Conservation (phyloP, 2,797 vertebrate species). For the Acridotheres tristis region DNA sequence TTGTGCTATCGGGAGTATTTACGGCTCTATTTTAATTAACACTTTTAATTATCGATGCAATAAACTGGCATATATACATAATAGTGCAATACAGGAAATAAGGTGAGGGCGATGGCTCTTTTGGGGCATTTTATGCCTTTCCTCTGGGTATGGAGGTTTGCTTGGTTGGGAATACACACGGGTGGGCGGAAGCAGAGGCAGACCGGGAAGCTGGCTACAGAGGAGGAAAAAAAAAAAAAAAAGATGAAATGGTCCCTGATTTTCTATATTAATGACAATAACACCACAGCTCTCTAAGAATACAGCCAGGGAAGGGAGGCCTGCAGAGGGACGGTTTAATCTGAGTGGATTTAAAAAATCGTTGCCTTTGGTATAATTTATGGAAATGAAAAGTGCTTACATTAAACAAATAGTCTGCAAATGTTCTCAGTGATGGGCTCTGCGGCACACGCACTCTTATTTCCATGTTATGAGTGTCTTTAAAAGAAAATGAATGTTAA, state of each 20-base stretch:
- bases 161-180: background rate
- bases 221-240: background rate
- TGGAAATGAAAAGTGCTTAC: constrained; percentile 73
- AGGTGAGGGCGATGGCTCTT: constrained; percentile 45
- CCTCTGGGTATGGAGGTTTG: background rate
- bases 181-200: background rate
- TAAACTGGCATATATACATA: constrained; percentile 55
- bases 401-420: constrained; percentile 58
- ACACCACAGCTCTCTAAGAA: constrained; percentile 19
- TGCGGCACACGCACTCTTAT: constrained; percentile 16
- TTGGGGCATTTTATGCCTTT: constrained; percentile 29
- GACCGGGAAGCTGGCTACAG: background rate
- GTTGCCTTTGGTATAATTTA: constrained; percentile 71
- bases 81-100: constrained; percentile 56
- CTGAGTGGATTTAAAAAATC: constrained; percentile 68
- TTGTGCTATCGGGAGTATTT: constrained; percentile 68
- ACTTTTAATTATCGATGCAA: constrained; percentile 62
- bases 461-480: constrained; percentile 51
- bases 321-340: constrained; percentile 55
- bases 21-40: constrained; percentile 76
- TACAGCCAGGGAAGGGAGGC: constrained; percentile 19
- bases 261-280: constrained; percentile 48
- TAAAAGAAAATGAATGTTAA: constrained; percentile 47
- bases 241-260: background rate
- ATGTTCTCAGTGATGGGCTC: constrained; percentile 29